A percentile compares a stretch with the other conserved stretches of the same genome.
These are phyloP conservation scores for Chromobotia macracanthus DNA, from an alignment of 2,797 vertebrate genomes.

Conservation along the genomic window DNA sequence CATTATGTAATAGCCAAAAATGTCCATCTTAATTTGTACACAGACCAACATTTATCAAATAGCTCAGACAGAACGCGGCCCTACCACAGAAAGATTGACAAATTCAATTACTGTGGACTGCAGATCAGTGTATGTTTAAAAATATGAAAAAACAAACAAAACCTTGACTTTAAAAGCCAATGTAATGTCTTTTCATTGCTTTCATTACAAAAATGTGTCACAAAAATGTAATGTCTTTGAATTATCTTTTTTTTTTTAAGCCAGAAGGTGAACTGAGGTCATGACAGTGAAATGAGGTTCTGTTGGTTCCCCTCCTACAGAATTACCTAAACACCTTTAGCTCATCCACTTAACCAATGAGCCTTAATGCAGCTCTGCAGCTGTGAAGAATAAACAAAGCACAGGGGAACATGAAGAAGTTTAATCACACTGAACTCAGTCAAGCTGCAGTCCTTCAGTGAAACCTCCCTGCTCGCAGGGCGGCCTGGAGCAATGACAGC, in stretches of 20 bases:
- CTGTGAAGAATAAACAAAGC: slow-evolving; percentile 32
- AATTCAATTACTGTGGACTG: too few relatives aligned
- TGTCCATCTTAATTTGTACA: too few relatives aligned
- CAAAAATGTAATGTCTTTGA: background rate
- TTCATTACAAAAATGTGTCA: too few relatives aligned
- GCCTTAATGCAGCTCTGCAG: slow-evolving; percentile 25
- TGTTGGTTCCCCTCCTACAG: background rate
- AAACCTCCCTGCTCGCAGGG: background rate
- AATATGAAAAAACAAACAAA: too few relatives aligned
- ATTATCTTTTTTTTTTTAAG: background rate
- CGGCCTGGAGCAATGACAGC: background rate
- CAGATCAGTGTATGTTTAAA: too few relatives aligned
- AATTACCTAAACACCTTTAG: background rate
- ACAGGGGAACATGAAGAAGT: slow-evolving; percentile 11
- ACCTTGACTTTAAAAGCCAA: too few relatives aligned
- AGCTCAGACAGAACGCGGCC: too few relatives aligned
- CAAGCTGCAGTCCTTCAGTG: slow-evolving; percentile 35
- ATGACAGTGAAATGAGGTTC: background rate
- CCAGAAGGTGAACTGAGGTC: background rate
- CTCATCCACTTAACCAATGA: slow-evolving; percentile 30
- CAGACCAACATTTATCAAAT: too few relatives aligned
- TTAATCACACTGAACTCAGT: background rate
- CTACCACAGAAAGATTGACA: too few relatives aligned
- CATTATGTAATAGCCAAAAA: too few relatives aligned
- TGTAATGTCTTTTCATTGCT: too few relatives aligned